Base-by-base conservation (phyloP, 2,113 vertebrate species). In the Vicugna pacos region DNA sequence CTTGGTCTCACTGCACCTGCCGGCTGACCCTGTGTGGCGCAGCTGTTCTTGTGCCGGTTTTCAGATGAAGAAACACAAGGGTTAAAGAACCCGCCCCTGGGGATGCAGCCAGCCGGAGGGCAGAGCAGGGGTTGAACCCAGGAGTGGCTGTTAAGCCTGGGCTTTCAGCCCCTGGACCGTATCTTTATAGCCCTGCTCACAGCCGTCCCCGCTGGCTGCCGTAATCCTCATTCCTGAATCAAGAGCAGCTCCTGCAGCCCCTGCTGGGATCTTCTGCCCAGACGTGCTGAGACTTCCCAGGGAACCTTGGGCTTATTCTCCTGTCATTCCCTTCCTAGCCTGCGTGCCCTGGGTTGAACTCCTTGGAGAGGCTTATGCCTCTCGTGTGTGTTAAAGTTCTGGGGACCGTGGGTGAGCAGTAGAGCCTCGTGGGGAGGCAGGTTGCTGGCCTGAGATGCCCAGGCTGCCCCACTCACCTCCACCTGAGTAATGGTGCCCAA, bases 281-380 rank as follows among this genome's bases (percentile, higher is more conserved):
- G 54, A 75, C 15, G 0, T 54, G 81, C 54, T 6, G 5, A 56
- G 56, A 65, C 42, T 80, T 52, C 42, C 8, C 65, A 28, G 85
- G 30, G 4, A 38, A 8, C 56, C 56, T n/a, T 30, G 69, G 54
- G 32, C n/a, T 19, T 20, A 35, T 5, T 62, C 48, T 46, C 8
- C 0, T 13, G 28, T n/a, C 50, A 16, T 76, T 30, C 24, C 26
- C 35, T n/a, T 9, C 2, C 0, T 14, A 48, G 26, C 16, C 1
- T 56, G 17, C 26, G 12, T 38, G 32, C 58, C n/a, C 30, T 7
- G 0, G 50, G 92, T 32, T 46, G 26, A 67, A 22, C 56, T 72
- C 24, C 24, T 54, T 10, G 32, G 58, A 42, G 65, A 48, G 32
- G n/a, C 56, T 13, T 70, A 2, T 20, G 79, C 48, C 83, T 24